Evolutionary conservation across 2,113 vertebrate species (phyloP).

Genomic region (Elgaria multicarinata): DNA sequence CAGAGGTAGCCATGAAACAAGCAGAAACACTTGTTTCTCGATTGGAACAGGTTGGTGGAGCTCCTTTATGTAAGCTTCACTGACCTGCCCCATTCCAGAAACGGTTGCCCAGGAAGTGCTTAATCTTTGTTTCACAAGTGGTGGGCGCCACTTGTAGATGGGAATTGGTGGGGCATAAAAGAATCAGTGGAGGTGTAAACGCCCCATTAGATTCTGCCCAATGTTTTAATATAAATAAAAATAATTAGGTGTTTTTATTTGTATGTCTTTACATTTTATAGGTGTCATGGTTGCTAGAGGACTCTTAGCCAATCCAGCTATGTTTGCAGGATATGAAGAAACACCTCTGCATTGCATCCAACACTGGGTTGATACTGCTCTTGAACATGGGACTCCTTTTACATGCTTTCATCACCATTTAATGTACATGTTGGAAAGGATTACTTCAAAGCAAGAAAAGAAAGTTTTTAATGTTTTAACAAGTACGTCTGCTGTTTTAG

Average conservation of each 20-base stretch:
- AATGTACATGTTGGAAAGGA: constrained; percentile 96
- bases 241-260: constrained; percentile 6
- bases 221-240: background rate
- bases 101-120: too few relatives aligned
- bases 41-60: too few relatives aligned
- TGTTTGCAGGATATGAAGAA: constrained; percentile 94
- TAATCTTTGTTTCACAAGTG: too few relatives aligned
- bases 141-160: too few relatives aligned
- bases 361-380: constrained; percentile 94
- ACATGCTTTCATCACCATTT: constrained; percentile 97
- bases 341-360: constrained; percentile 92
- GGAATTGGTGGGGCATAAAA: too few relatives aligned
- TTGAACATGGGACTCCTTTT: constrained; percentile 93
- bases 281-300: constrained; percentile 96
- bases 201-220: too few relatives aligned
- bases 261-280: constrained; percentile 64
- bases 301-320: constrained; percentile 92
- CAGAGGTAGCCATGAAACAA: too few relatives aligned
- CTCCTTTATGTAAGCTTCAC: too few relatives aligned
- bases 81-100: too few relatives aligned
- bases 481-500: constrained; percentile 93
- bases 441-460: constrained; percentile 94
- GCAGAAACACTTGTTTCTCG: too few relatives aligned
- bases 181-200: too few relatives aligned
- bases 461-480: constrained; percentile 92